These are phyloP conservation scores for Gadopsis bispinosus DNA, from an alignment of 2,797 vertebrate genomes.

Conservation along the genomic window DNA sequence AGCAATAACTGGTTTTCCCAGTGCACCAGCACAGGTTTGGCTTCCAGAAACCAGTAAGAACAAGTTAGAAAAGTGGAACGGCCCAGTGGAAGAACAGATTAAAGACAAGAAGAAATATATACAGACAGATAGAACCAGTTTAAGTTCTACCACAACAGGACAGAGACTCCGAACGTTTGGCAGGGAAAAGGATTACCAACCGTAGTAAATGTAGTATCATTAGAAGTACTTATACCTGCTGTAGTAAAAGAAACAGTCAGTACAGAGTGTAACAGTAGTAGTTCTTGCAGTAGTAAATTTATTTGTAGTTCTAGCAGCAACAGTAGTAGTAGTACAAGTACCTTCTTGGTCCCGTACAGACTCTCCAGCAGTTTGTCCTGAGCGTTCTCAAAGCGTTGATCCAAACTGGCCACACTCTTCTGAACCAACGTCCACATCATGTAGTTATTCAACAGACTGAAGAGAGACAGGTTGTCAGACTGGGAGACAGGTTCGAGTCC, in stretches of 20 bases:
- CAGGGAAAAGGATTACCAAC: background rate
- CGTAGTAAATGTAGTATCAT: background rate
- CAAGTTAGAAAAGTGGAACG: background rate
- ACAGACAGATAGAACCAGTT: background rate
- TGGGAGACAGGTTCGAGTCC: background rate
- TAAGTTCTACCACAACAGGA: background rate
- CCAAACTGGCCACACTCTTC: constrained; percentile 92
- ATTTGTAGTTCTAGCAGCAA: no score
- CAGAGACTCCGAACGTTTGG: background rate
- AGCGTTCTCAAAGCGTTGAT: constrained; percentile 95
- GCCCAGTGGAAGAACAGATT: background rate
- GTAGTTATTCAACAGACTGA: constrained; percentile 95
- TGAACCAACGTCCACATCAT: constrained; percentile 97
- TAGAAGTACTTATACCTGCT: constrained; percentile 23
- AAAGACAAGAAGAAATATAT: background rate
- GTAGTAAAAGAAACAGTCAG: constrained; percentile 4
- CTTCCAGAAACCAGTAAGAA: background rate
- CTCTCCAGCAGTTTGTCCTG: constrained; percentile 96
- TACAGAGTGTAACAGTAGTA: no score
- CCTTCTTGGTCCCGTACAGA: constrained; percentile 97
- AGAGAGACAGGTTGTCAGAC: background rate
- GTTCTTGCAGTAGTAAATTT: no score
- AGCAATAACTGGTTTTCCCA: background rate
- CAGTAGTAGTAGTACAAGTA: constrained; percentile 54
- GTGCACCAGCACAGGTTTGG: background rate